Base-by-base conservation (phyloP, 2,888 invertebrate genomes). In the Oscheius sp. region DNA sequence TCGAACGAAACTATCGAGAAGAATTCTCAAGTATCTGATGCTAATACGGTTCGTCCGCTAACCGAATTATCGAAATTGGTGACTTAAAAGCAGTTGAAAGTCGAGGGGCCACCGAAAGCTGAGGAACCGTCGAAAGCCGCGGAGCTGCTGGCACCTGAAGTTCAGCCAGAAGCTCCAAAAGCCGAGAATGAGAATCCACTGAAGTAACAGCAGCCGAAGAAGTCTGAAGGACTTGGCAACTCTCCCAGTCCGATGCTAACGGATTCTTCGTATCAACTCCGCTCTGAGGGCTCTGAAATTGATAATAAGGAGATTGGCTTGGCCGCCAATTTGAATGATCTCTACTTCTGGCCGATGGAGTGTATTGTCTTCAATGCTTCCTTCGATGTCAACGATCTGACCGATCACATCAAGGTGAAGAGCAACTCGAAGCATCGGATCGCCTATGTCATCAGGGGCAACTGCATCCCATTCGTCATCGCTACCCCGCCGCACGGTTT, bases 311-410 rank as follows among this genome's bases (percentile, higher is more conserved):
- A n/a, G 34, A 31, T 64, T 20, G 64, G 37, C 10, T 27, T 29
- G 25, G 61, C 45, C 15, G 17, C 23, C 2, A 61, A 61, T 23
- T 45, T 61, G 42, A n/a, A 45, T n/a, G 61, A 61, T 20, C 6
- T 61, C 23, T 8, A 45, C 27, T 8, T 61, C 61, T 46, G 10
- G 23, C 61, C 61, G 4, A 39, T 23, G 20, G 61, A 61, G 15
- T 23, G 10, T 29, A 6, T 61, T n/a, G 61, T 64, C 48, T 64
- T 64, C 64, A 64, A 64, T 29, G 64, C 48, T 5, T 34, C 55
- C 3, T 55, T 55, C 55, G 55, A 55, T 34, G 29, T 17, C 33
- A 34, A 55, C 55, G 34, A 55, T 17, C 42, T 42, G 6, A 55
- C 55, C 34, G 29, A 55, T n/a, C 55, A 55, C 31, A 55, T 55